Conservation (phyloP, 1,140 invertebrate species). For the Musca domestica region DNA sequence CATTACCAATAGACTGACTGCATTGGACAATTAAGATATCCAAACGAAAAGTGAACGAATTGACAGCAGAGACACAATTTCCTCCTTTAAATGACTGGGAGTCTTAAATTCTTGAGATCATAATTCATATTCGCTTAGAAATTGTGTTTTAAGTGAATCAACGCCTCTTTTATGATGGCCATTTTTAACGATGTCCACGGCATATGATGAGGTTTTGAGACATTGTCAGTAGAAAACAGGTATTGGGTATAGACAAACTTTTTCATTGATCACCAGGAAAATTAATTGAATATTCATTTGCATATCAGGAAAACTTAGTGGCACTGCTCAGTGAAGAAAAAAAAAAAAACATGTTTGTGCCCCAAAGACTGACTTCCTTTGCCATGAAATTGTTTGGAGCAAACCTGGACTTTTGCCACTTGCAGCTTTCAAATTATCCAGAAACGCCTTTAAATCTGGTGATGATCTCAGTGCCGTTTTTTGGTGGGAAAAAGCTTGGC, state of each 20-base stretch:
- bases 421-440: slow-evolving; percentile 9
- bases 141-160: slow-evolving; percentile 19
- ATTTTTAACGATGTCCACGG: background rate
- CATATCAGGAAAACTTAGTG: background rate
- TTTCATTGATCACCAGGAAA: slow-evolving; percentile 12
- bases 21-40: no score
- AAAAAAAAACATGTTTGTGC: background rate
- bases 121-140: slow-evolving; percentile 16
- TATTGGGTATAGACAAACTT: background rate
- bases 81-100: no score
- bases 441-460: background rate
- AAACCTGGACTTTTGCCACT: no score
- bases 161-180: slow-evolving; percentile 10
- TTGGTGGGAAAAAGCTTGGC: no score
- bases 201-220: no score
- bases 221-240: background rate
- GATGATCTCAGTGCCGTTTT: background rate
- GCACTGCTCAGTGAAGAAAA: background rate
- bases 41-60: no score
- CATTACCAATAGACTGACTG: no score
- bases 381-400: no score
- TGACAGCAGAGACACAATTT: no score
- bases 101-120: background rate
- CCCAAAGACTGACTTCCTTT: background rate
- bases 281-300: slow-evolving; percentile 22